Base-by-base conservation (phyloP, 2,888 invertebrate genomes). In the Helicoverpa assulta region DNA sequence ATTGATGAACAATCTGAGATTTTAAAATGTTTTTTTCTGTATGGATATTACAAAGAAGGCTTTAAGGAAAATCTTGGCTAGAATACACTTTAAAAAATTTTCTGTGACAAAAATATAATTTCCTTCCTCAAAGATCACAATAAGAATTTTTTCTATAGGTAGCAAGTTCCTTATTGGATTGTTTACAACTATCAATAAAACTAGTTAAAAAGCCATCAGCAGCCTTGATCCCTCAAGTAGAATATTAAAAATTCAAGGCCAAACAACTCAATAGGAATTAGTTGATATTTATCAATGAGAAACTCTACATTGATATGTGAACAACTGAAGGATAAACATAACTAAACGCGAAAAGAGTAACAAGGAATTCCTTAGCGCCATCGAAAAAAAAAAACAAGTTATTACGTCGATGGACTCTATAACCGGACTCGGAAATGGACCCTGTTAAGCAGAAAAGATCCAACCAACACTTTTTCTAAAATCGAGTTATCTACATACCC, bases 181-280 rank as follows among this genome's bases (percentile, higher is more conserved):
- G 53, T 61, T 51, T 29, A 21, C 19, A 62, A 53, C 40, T 50
- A 18, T 29, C 21, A 59, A 51, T 51, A 19, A 60, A 65, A 53
- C 43, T 65, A 29, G 14, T 61, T 61, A 55, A 73, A 18, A 47
- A 59, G 19, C 55, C 52, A 68, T 21, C n/a, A 59, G 14, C 21
- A 76, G 55, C 62, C 57, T 64, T 54, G 59, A 62, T 67, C 65
- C 56, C 29, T 60, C 43, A 70, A 72, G 53, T 16, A 81, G 60
- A 64, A 58, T 55, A 62, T 56, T 76, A 76, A 52, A 59, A 55
- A 70, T 71, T 75, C 79, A 81, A 83, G 82, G 82, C 60, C 68
- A 70, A 64, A 71, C 56, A 67, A 73, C 21, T 65, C 56, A 76
- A 40, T 68, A 74, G 51, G 74, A 52, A 61, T 59, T 67, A 16